Percentiles rank a stretch among this genome's conserved stretches.
These are phyloP conservation scores for Acanthosoma haemorrhoidale DNA, from an alignment of 2,888 invertebrate genomes.

Conservation along the genomic window DNA sequence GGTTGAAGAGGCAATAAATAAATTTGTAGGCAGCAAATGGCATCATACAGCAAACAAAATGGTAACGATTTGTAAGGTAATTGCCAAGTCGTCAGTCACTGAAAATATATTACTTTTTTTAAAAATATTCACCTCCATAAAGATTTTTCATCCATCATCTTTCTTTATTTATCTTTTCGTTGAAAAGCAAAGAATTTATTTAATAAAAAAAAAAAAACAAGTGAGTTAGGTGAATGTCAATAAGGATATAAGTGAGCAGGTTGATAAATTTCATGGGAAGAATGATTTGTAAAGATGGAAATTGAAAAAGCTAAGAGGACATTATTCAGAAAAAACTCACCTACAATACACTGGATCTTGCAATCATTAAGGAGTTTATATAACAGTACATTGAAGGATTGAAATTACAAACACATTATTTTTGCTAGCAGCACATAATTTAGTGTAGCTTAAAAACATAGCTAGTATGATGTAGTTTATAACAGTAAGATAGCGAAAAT, in stretches of 20 bases:
- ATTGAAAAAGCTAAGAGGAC: constrained; percentile 33
- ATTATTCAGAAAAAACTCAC: constrained; percentile 25
- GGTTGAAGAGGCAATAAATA: too few species aligned
- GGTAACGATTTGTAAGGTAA: too few species aligned
- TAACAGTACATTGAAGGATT: constrained; percentile 22
- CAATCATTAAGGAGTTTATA: constrained; percentile 26
- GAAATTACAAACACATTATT: constrained; percentile 28
- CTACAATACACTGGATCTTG: constrained; percentile 29
- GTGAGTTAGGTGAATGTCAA: too few species aligned
- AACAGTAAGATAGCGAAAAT: not conserved
- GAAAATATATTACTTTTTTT: too few species aligned
- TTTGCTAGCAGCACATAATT: constrained; percentile 5
- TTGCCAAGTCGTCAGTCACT: too few species aligned
- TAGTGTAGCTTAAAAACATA: not conserved
- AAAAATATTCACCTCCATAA: too few species aligned
- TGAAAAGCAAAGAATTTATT: too few species aligned
- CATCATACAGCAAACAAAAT: too few species aligned
- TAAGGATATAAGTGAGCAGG: not conserved
- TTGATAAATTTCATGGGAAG: not conserved
- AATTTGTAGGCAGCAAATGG: too few species aligned
- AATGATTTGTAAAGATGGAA: constrained; percentile 26
- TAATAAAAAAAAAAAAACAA: too few species aligned
- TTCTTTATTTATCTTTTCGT: too few species aligned
- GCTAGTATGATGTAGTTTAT: not conserved
- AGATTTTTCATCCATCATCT: too few species aligned